Evolutionary conservation across 2,797 vertebrate species (phyloP).

Genomic region (Sebastes matsubarae): DNA sequence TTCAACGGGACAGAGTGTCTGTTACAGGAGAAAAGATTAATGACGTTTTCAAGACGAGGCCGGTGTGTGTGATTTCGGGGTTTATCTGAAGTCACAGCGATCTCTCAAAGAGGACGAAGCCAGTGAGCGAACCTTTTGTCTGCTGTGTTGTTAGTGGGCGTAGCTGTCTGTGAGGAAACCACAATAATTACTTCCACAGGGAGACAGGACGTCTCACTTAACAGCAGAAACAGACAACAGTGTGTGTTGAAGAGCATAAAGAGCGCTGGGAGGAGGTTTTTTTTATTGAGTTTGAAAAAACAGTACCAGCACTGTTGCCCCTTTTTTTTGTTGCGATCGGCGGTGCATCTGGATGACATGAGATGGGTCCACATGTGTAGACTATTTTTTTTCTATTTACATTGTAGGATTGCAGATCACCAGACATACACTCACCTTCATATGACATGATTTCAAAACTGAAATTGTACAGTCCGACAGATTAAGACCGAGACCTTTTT

Average conservation of each 20-base stretch:
- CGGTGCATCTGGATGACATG: too few species aligned
- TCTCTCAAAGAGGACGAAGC: neutral
- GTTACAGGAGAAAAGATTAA: neutral
- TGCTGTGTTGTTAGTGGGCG: neutral
- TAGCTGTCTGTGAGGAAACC: slow-evolving; percentile 23
- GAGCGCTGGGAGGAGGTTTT: neutral
- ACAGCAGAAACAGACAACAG: neutral
- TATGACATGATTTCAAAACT: too few species aligned
- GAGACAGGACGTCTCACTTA: slow-evolving; percentile 24
- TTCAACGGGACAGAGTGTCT: neutral
- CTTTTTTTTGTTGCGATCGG: too few species aligned
- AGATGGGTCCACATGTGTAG: too few species aligned
- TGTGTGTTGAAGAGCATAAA: neutral
- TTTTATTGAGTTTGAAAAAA: too few species aligned
- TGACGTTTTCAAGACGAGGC: neutral
- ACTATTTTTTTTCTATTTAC: too few species aligned
- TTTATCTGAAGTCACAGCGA: slow-evolving; percentile 1
- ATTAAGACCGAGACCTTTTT: too few species aligned
- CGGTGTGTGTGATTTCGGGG: neutral
- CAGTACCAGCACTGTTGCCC: too few species aligned
- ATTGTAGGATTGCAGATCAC: too few species aligned
- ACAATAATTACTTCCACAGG: slow-evolving; percentile 25
- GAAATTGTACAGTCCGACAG: too few species aligned
- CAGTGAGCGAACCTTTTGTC: neutral
- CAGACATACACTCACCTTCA: too few species aligned